Base-by-base conservation (phyloP, 1,140 invertebrate species). In the Mercenaria mercenaria region DNA sequence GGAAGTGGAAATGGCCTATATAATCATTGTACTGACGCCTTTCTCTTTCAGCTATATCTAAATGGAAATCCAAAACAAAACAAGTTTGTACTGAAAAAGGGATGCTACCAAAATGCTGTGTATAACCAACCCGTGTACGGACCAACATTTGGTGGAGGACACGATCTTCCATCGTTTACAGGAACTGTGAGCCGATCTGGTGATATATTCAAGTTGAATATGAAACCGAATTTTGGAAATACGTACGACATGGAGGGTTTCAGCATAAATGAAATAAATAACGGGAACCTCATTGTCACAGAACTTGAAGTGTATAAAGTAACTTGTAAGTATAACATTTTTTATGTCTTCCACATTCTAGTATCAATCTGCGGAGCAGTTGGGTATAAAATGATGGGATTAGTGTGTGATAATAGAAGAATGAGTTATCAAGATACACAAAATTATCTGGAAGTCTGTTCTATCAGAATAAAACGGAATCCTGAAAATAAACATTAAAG, bases 241-340 rank as follows among this genome's bases (percentile, higher is more conserved):
- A 74, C 20, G 0, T 90, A 90, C 67, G 47, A 81, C 18, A 82
- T 81, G 39, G n/a, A 37, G 11, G 84, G 84, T 20, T 29, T 67
- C 0, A 13, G 2, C 0, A n/a, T 11, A 20, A n/a, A 29, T 1
- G 34, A 81, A 20, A 74, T 90, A 18, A 86, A 34, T 0, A 82
- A 82, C 50, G 61, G 59, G 10, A 80, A 74, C 34, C 26, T 43
- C 0, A 84, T 26, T 15, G 59, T 90, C 37, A 72, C 11, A 23
- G 84, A 90, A 15, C 72, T 90, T 10, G 83, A 90, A 76, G 84
- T 90, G 1, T 87, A 90, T 64, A 39, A 59, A 74, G 74, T 90
- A n/a, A 82, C 76, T 34, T 47, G 85, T 88, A 77, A 56, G 67
- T 72, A 67, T 18, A 56, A 47, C 18, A 18, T 47, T 10, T 47